phyloP scores from a whole-genome alignment of 2,113 vertebrate species.

The Poeciliopsis occidentalis region DNA sequence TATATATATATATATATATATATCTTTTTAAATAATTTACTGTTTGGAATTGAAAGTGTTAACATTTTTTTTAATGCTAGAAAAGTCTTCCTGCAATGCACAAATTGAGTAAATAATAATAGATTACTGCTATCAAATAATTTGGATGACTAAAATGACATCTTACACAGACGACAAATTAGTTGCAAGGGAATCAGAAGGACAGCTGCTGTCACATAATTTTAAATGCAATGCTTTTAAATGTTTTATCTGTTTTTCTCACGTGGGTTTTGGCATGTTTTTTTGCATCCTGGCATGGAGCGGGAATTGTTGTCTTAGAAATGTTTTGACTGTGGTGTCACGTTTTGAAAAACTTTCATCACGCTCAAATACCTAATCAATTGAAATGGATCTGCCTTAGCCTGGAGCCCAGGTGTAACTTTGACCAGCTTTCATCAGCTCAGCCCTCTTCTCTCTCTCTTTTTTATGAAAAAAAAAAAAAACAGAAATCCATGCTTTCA shows the following conservation, averaged over 20 bases:
- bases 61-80: neutral
- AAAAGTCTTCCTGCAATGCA: conserved; percentile 31
- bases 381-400: conserved; percentile 67
- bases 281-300: conserved; percentile 52
- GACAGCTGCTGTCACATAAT: conserved; percentile 64
- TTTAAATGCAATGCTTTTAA: conserved; percentile 56
- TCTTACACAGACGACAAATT: conserved; percentile 61
- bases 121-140: conserved; percentile 33
- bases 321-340: conserved; percentile 71
- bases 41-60: neutral
- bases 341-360: conserved; percentile 69
- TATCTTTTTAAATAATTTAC: conserved; percentile 3
- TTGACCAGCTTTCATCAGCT: conserved; percentile 69
- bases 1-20: no score
- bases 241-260: conserved; percentile 66
- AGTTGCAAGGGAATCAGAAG: conserved; percentile 47
- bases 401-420: conserved; percentile 59
- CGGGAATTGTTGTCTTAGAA: conserved; percentile 68
- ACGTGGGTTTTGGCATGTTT: conserved; percentile 71
- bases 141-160: conserved; percentile 58
- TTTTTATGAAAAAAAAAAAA: conserved; percentile 62
- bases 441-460: conserved; percentile 32
- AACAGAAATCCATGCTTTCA: conserved; percentile 63
- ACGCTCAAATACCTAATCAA: conserved; percentile 69
- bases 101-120: conserved; percentile 38